Evolutionary conservation across 2,888 invertebrate genomes (phyloP), one percentile per base, ranked within the genome.

Genomic region (Eubasilissa splendida): DNA sequence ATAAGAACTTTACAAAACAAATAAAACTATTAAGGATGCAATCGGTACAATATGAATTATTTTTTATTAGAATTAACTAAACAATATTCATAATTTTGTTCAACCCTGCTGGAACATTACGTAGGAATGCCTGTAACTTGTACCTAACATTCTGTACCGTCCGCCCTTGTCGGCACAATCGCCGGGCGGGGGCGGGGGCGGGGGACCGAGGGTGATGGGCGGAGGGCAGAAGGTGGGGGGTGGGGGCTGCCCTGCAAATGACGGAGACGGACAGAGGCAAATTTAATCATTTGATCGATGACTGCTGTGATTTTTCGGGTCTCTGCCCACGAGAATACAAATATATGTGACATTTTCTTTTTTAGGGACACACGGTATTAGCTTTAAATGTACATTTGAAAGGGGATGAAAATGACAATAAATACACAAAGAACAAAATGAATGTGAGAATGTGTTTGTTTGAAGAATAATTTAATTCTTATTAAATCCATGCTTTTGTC

Each of bases 251-350:
- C 50, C 71, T 73, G 71, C 71, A 73, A 73, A 71, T 53, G 73
- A 63, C 70, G 59, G 77, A 50, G 79, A 42, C 53, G 70, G 60
- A 54, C 53, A 63, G 79, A 79, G 79, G 53, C 71, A 79, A 81
- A 80, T 83, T 83, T 77, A 81, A 81, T 83, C 77, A 81, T 81
- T 74, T 83, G 83, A 83, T 83, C 83, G 80, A 83, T 81, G 78
- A 83, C 79, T 66, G 76, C 56, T 73, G 58, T 58, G 81, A 76
- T 73, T 80, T 82, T 77, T 80, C 53, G 77, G 65, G 54, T 80
- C 54, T 56, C 56, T 73, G 66, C 80, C 58, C 77, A 42, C 58
- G 65, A 76, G 70, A 70, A 70, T 76, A 70, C 63, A 33, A 70
- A 52, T 63, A 63, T 63, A 70, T 58, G 58, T 33, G 75, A 75